Evolutionary conservation across 2,888 invertebrate species (phyloP).

Genomic region (Glaucopsyche alexis): DNA sequence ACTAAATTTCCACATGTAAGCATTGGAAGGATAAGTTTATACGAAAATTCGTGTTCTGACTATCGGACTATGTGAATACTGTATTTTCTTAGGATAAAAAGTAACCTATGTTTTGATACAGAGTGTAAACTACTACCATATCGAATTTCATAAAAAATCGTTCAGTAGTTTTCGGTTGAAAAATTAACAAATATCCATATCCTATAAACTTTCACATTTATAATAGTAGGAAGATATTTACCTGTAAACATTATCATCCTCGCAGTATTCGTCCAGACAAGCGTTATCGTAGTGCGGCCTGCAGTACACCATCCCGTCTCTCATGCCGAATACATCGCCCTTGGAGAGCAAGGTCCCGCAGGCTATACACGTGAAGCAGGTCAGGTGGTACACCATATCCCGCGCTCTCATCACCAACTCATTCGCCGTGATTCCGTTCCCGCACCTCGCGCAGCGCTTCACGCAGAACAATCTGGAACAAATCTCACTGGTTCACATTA

Average conservation of each 20-base stretch:
- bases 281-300: slow-evolving; percentile 78
- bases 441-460: slow-evolving; percentile 91
- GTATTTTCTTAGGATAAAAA: too few relatives aligned
- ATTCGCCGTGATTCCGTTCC: slow-evolving; percentile 89
- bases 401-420: slow-evolving; percentile 95
- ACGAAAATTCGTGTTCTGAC: too few relatives aligned
- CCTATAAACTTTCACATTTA: too few relatives aligned
- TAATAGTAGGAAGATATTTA: slow-evolving; percentile 35
- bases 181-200: too few relatives aligned
- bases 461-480: slow-evolving; percentile 90
- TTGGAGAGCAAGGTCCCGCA: slow-evolving; percentile 91
- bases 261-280: slow-evolving; percentile 82
- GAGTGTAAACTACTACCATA: too few relatives aligned
- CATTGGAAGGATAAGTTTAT: too few relatives aligned
- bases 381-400: slow-evolving; percentile 92
- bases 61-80: too few relatives aligned
- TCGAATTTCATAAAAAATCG: too few relatives aligned
- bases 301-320: slow-evolving; percentile 89
- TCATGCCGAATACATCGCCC: slow-evolving; percentile 95
- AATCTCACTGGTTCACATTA: slow-evolving; percentile 36
- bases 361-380: slow-evolving; percentile 93
- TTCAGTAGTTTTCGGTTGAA: too few relatives aligned
- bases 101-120: too few relatives aligned
- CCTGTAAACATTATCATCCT: slow-evolving; percentile 79
- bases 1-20: too few relatives aligned